phyloP scores from a whole-genome alignment of 2,888 invertebrate species.

The Diarsia mendica region DNA sequence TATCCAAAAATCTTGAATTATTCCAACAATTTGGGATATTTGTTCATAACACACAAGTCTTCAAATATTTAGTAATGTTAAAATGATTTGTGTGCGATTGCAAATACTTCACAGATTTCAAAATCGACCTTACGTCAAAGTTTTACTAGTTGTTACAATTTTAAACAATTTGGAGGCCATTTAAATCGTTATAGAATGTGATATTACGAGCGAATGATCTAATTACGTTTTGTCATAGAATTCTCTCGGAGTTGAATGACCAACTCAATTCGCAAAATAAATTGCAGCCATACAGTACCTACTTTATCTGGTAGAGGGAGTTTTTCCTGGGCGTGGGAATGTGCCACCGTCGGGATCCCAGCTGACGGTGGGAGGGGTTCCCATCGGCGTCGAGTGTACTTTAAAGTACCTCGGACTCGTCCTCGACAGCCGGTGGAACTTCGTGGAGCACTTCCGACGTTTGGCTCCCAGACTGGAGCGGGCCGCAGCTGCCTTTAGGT shows the following conservation, averaged over 20 bases:
- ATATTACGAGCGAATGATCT: slow-evolving; percentile 66
- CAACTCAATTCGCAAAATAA: slow-evolving; percentile 61
- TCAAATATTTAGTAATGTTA: not conserved
- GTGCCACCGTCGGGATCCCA: too few species aligned
- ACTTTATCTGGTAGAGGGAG: slow-evolving; percentile 18
- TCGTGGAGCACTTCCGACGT: too few species aligned
- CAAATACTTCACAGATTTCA: slow-evolving; percentile 18
- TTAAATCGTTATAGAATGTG: slow-evolving; percentile 60
- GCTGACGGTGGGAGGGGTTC: too few species aligned
- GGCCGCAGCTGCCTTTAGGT: too few species aligned
- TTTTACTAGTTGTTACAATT: slow-evolving; percentile 41
- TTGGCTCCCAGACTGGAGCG: too few species aligned
- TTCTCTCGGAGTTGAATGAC: slow-evolving; percentile 69
- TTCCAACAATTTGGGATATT: slow-evolving; percentile 26
- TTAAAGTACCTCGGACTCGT: too few species aligned
- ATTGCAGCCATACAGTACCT: slow-evolving; percentile 33
- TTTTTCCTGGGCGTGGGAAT: too few species aligned
- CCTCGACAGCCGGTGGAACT: too few species aligned
- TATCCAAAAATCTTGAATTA: slow-evolving; percentile 7
- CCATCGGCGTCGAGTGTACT: too few species aligned
- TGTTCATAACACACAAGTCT: slow-evolving; percentile 14
- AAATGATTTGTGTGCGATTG: slow-evolving; percentile 24
- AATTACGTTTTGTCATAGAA: slow-evolving; percentile 67
- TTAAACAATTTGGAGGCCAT: slow-evolving; percentile 56
- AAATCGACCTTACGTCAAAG: slow-evolving; percentile 26